Conservation (phyloP, 2,113 vertebrate species). For the Cavia porcellus region DNA sequence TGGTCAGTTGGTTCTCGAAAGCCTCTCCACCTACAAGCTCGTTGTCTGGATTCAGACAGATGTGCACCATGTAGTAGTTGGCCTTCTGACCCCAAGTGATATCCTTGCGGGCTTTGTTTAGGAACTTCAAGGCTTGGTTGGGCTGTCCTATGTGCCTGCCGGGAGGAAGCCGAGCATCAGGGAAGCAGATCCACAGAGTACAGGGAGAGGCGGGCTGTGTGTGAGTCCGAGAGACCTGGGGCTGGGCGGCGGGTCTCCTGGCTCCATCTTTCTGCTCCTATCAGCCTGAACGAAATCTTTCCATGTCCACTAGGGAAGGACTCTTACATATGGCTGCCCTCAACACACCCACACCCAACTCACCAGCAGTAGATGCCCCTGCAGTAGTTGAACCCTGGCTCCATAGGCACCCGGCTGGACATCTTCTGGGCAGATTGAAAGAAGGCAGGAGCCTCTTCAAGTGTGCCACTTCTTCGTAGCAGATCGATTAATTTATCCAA, state of each 20-base stretch:
- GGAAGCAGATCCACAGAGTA: not conserved
- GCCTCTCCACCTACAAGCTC: slow-evolving; percentile 86
- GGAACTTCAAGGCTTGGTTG: slow-evolving; percentile 84
- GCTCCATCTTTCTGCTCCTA: not conserved
- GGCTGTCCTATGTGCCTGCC: slow-evolving; percentile 81
- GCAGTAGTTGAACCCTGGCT: slow-evolving; percentile 87
- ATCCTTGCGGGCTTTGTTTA: slow-evolving; percentile 87
- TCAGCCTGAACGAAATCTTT: not conserved
- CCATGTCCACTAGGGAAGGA: not conserved
- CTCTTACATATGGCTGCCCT: not conserved
- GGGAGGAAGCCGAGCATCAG: not conserved
- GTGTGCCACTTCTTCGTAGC: slow-evolving; percentile 84
- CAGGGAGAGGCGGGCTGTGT: too few relatives aligned
- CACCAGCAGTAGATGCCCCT: slow-evolving; percentile 86
- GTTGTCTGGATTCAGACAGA: slow-evolving; percentile 88
- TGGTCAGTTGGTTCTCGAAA: slow-evolving; percentile 77
- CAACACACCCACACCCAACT: not conserved
- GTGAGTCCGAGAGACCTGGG: not conserved
- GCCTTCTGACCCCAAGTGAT: slow-evolving; percentile 83
- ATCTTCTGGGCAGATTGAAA: slow-evolving; percentile 79
- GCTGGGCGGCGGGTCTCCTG: not conserved
- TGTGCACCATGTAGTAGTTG: slow-evolving; percentile 85
- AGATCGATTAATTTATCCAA: slow-evolving; percentile 82
- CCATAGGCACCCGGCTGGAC: slow-evolving; percentile 73
- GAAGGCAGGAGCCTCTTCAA: slow-evolving; percentile 81